Conservation (phyloP, 2,797 vertebrate species). For the Rhincodon typus region DNA sequence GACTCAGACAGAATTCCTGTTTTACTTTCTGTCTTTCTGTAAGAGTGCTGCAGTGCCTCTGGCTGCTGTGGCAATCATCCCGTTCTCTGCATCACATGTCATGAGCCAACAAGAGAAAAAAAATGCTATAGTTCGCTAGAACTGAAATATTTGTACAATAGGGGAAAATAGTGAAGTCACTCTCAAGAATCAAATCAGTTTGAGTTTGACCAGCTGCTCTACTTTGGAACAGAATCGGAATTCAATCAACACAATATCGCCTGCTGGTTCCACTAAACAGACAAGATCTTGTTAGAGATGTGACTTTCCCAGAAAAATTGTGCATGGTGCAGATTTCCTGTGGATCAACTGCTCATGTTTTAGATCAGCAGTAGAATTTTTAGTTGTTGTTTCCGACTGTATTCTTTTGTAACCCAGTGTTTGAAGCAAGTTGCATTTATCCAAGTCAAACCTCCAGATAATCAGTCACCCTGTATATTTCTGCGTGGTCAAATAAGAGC, state of each 20-base stretch:
- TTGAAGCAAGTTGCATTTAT: background rate
- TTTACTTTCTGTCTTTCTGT: slow-evolving; percentile 62
- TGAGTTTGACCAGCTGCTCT: background rate
- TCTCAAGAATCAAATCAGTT: background rate
- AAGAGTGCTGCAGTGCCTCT: slow-evolving; percentile 60
- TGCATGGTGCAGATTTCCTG: background rate
- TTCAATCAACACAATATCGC: background rate
- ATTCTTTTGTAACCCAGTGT: background rate
- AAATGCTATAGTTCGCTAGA: background rate
- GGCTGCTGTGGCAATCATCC: slow-evolving; percentile 38
- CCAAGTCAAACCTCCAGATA: background rate
- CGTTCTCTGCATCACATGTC: slow-evolving; percentile 40
- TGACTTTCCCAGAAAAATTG: background rate
- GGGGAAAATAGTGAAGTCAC: background rate
- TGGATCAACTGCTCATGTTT: background rate
- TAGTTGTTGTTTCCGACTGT: background rate
- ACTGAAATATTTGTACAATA: background rate
- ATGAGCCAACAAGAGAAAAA: slow-evolving; percentile 28
- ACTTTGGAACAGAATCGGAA: slow-evolving; percentile 12
- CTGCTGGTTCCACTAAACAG: background rate
- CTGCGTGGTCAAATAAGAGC: background rate
- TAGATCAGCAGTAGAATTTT: background rate
- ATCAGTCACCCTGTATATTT: background rate
- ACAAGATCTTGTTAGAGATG: background rate
- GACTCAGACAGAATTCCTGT: slow-evolving; percentile 50